Conservation (phyloP, 1,140 invertebrate genomes). For the Scaptomyza pallida region DNA sequence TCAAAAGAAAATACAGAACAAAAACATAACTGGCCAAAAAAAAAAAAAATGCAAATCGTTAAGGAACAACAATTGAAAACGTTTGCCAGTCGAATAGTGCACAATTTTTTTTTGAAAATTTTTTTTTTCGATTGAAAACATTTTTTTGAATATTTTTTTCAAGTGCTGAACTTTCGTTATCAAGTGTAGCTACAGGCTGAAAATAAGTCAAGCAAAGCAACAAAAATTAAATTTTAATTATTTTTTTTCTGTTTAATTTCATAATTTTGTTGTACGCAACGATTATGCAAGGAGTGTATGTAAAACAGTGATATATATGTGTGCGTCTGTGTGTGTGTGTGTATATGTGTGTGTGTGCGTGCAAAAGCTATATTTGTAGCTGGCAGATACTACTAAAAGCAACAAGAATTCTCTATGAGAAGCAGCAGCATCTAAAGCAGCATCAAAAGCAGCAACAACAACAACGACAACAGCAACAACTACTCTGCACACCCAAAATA, state of each 20-base stretch:
- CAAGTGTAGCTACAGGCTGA: constrained; percentile 26
- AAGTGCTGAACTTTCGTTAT: constrained; percentile 39
- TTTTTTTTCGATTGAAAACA: constrained; percentile 19
- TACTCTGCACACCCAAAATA: constrained; percentile 52
- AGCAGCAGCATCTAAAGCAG: constrained; percentile 13
- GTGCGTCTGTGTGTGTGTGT: constrained; percentile 26
- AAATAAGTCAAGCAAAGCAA: constrained; percentile 18
- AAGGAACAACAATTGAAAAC: constrained; percentile 5
- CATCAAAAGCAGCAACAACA: constrained; percentile 1
- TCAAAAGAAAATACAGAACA: not conserved
- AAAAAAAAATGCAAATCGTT: not conserved
- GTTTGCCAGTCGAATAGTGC: constrained; percentile 6
- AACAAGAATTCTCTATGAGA: constrained; percentile 23
- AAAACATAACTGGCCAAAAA: not conserved
- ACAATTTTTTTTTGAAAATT: constrained; percentile 22
- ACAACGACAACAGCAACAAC: constrained; percentile 8
- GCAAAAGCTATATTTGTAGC: constrained; percentile 67
- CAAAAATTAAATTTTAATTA: constrained; percentile 13
- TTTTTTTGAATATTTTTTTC: constrained; percentile 65
- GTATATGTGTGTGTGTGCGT: constrained; percentile 43
- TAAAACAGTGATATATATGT: constrained; percentile 44
- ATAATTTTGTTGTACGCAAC: constrained; percentile 39
- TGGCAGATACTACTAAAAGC: constrained; percentile 57
- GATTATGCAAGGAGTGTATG: constrained; percentile 60
- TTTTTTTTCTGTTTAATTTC: constrained; percentile 24